Base-by-base conservation (phyloP, 2,888 invertebrate species). In the Nymphalis polychloros region DNA sequence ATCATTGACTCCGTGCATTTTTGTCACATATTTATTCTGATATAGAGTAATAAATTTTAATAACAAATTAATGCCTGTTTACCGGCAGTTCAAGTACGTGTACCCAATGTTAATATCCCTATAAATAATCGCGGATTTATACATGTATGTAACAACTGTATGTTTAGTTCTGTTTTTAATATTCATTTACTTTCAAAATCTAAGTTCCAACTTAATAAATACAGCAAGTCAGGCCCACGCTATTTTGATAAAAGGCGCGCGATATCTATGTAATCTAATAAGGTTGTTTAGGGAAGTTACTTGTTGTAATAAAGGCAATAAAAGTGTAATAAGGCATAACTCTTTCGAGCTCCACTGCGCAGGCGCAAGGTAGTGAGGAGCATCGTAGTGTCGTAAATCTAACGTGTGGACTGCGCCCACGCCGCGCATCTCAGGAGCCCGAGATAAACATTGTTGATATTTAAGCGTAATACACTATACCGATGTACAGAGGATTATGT, bases 381-480 rank as follows among this genome's bases (percentile, higher is more conserved):
- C 75, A 76, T 81, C 82, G 81, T 88, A 88, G 53, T 63, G 68
- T 67, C 66, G 70, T 76, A 75, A 75, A 76, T 75, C 75, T 72
- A 87, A 87, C 79, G 77, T 73, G 71, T 55, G 76, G 85, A 83
- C 84, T 84, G 83, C 86, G 82, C 86, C 89, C 86, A 90, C 89
- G 85, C 86, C 80, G 87, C 86, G 85, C 84, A 86, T 83, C 84
- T 84, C 89, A 87, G 89, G 80, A 87, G 91, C 90, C 81, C 79
- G 80, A 80, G 86, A 87, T 86, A 84, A 82, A 81, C 79, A 78
- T 76, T 73, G 70, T 79, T 79, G 84, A 85, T 87, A 86, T 82
- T 67, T 60, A 63, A 50, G 52, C 63, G 60, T 64, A 66, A 61
- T 63, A 59, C 64, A 68, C 60, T 46, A 61, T 52, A 59, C 50